Evolutionary conservation across 2,113 vertebrate species (phyloP).

Genomic region (Gymnorhina tibicen): DNA sequence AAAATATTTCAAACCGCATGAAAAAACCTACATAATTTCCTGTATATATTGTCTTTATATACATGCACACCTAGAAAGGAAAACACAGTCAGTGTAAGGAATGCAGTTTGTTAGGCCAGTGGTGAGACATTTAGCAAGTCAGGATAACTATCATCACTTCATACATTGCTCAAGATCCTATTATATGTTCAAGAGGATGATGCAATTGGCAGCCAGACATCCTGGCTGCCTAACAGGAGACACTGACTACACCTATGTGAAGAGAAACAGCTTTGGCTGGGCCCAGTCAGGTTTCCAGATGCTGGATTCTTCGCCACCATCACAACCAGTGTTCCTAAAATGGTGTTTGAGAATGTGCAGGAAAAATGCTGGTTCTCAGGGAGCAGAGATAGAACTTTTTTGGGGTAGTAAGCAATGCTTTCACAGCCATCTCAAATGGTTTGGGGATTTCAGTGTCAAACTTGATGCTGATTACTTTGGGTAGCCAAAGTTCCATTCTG

Average conservation of each 20-base stretch:
- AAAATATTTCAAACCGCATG: background rate
- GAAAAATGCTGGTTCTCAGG: background rate
- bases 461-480: background rate
- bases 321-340: background rate
- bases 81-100: background rate
- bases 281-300: background rate
- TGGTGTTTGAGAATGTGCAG: background rate
- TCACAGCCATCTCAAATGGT: background rate
- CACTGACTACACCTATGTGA: background rate
- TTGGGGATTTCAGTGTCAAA: background rate
- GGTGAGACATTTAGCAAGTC: background rate
- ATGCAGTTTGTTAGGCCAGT: background rate
- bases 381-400: background rate
- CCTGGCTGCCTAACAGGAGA: background rate
- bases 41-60: background rate
- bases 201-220: background rate
- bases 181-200: background rate
- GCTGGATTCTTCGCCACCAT: background rate
- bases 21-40: background rate
- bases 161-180: slow-evolving; percentile 18
- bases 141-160: background rate
- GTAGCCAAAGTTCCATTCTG: background rate
- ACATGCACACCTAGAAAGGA: background rate
- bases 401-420: background rate
- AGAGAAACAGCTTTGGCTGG: background rate